phyloP scores from a whole-genome alignment of 2,888 invertebrate genomes.

The Venustoraphidia nigricollis region DNA sequence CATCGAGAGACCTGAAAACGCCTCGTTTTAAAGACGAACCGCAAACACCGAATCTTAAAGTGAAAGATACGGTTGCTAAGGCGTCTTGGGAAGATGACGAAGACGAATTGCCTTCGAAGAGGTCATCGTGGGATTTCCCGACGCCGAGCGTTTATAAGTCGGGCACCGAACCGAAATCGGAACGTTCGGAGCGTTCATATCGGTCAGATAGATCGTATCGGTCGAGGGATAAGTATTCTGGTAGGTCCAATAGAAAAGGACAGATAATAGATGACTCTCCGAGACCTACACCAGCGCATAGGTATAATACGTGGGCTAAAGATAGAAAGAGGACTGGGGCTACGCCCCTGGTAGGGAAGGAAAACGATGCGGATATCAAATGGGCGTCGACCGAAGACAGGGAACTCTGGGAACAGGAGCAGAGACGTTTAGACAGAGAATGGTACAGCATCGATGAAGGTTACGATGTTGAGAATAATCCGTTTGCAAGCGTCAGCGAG shows the following conservation, averaged over 20 bases:
- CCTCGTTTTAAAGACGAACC: slow-evolving; percentile 73
- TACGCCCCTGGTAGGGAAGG: slow-evolving; percentile 36
- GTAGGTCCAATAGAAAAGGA: slow-evolving; percentile 20
- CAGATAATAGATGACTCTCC: slow-evolving; percentile 51
- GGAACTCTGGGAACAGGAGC: slow-evolving; percentile 80
- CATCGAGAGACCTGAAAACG: slow-evolving; percentile 20
- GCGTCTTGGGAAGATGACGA: slow-evolving; percentile 75
- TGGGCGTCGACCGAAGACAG: slow-evolving; percentile 57
- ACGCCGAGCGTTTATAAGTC: slow-evolving; percentile 51
- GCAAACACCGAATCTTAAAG: slow-evolving; percentile 56
- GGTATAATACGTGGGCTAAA: slow-evolving; percentile 64
- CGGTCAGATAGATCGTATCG: background rate
- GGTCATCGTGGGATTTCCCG: slow-evolving; percentile 86
- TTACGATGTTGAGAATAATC: slow-evolving; percentile 84
- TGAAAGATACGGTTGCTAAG: slow-evolving; percentile 46
- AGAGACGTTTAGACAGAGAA: slow-evolving; percentile 79
- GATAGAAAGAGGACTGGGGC: slow-evolving; percentile 49
- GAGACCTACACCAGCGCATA: slow-evolving; percentile 76
- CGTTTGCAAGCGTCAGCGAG: slow-evolving; percentile 76
- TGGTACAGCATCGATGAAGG: slow-evolving; percentile 95
- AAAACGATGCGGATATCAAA: slow-evolving; percentile 35
- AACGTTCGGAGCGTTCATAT: slow-evolving; percentile 2
- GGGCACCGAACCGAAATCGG: slow-evolving; percentile 14
- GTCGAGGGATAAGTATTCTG: slow-evolving; percentile 8
- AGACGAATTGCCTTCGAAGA: slow-evolving; percentile 36